A percentile compares a stretch with the other conserved stretches of the same genome.
Evolutionary conservation across 2,888 invertebrate genomes (phyloP).

Genomic region (Lasioglossum pauxillum): DNA sequence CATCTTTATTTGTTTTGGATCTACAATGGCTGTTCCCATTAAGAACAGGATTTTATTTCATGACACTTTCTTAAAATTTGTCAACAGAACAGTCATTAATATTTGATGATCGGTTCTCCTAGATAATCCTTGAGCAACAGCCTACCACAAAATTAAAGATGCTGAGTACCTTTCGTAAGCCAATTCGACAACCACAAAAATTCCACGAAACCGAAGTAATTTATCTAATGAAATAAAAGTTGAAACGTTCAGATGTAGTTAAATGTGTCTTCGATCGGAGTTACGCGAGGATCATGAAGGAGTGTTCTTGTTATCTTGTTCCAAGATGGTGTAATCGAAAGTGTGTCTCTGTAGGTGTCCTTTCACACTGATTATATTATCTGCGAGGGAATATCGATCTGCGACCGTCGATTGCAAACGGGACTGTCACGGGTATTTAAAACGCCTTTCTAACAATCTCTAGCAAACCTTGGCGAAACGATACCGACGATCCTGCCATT

Average conservation of each 20-base stretch:
- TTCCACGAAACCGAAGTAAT: neutral
- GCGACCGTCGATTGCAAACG: neutral
- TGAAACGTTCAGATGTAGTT: neutral
- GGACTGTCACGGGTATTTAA: neutral
- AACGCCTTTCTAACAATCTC: constrained; percentile 39
- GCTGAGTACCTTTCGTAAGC: too few relatives aligned
- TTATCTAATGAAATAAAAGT: neutral
- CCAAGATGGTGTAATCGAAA: neutral
- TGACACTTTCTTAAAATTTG: too few relatives aligned
- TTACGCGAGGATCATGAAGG: neutral
- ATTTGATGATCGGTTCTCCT: too few relatives aligned
- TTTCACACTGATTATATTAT: neutral
- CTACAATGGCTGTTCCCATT: too few relatives aligned
- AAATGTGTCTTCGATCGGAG: too few relatives aligned
- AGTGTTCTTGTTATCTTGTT: neutral
- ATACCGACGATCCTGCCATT: constrained; percentile 14
- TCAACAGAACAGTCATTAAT: too few relatives aligned
- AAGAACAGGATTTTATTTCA: too few relatives aligned
- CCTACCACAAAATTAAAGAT: too few relatives aligned
- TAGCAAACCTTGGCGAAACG: constrained; percentile 29
- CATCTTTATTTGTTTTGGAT: too few relatives aligned
- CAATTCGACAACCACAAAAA: too few relatives aligned
- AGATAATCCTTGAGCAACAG: too few relatives aligned
- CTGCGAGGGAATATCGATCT: neutral
- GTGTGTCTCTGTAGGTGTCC: neutral